A percentile compares a stretch with the other conserved stretches of the same genome.
Evolutionary conservation across 2,888 invertebrate genomes (phyloP).

Genomic region (Eulithis prunata): DNA sequence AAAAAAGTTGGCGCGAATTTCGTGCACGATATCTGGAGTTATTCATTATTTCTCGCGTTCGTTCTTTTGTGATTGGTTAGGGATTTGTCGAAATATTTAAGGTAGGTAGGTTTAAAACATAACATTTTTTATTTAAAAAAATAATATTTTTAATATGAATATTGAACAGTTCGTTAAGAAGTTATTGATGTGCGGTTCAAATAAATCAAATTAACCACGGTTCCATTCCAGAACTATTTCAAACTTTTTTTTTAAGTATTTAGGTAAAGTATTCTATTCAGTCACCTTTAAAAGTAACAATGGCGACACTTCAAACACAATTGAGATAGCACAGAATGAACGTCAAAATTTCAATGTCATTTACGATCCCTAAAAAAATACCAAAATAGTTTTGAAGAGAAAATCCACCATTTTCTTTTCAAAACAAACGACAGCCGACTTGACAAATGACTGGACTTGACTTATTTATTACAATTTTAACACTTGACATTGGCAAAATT

Average conservation of each 20-base stretch:
- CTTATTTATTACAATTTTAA: no score
- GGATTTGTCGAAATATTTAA: constrained; percentile 37
- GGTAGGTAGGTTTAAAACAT: constrained; percentile 1
- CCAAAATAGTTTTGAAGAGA: background rate
- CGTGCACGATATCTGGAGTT: constrained; percentile 41
- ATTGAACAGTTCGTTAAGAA: no score
- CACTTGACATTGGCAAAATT: no score
- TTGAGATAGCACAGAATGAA: constrained; percentile 5
- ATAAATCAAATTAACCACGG: background rate
- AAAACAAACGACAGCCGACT: no score
- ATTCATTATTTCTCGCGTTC: constrained; percentile 36
- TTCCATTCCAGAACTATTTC: constrained; percentile 1
- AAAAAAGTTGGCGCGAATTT: constrained; percentile 60
- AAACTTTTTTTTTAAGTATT: constrained; percentile 2
- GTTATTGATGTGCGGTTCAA: no score
- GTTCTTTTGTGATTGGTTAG: constrained; percentile 35
- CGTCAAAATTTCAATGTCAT: constrained; percentile 24
- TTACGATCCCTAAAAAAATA: constrained; percentile 14
- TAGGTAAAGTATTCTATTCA: constrained; percentile 25
- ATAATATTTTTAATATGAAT: no score
- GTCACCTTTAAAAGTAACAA: constrained; percentile 19
- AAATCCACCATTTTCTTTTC: no score
- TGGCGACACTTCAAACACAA: constrained; percentile 25
- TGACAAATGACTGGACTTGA: no score
- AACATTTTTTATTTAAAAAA: no score